phyloP scores from a whole-genome alignment of 2,797 vertebrate genomes.

The Malacoctenus gilli region DNA sequence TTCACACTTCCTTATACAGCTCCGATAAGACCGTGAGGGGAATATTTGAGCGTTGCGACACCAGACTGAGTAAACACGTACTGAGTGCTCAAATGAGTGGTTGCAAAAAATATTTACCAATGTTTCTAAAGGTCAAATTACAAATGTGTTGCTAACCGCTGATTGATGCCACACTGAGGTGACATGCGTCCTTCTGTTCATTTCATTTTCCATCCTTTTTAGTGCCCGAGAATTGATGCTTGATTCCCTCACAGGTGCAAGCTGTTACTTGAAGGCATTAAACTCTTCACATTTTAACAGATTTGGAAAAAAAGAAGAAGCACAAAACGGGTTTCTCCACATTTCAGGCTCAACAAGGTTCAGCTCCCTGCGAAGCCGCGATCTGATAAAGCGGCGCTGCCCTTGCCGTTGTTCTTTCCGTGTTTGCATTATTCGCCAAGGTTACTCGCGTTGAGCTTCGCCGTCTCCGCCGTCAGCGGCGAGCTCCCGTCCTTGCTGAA shows the following conservation, averaged over 20 bases:
- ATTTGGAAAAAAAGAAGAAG: slow-evolving; percentile 6
- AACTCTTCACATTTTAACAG: too few relatives aligned
- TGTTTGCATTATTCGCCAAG: slow-evolving; percentile 37
- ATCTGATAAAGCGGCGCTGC: slow-evolving; percentile 8
- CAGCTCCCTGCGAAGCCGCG: not conserved
- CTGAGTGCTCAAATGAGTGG: slow-evolving; percentile 1
- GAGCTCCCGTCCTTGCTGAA: slow-evolving; percentile 21
- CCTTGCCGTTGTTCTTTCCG: slow-evolving; percentile 16
- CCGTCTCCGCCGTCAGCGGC: slow-evolving; percentile 25
- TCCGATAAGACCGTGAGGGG: not conserved
- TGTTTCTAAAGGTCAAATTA: slow-evolving; percentile 11
- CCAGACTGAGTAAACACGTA: not conserved
- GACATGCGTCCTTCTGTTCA: slow-evolving; percentile 18
- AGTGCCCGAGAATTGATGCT: slow-evolving; percentile 1
- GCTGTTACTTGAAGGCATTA: not conserved
- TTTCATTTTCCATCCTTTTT: slow-evolving; percentile 24
- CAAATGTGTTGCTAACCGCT: slow-evolving; percentile 3
- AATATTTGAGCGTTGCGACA: not conserved
- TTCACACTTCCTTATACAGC: not conserved
- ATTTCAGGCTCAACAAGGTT: slow-evolving; percentile 15
- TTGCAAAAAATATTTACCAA: not conserved
- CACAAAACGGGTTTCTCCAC: not conserved
- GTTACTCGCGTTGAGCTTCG: slow-evolving; percentile 29
- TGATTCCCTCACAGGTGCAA: not conserved
- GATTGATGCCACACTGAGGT: slow-evolving; percentile 28